Percentiles rank a stretch among this genome's conserved stretches.
phyloP scores from a whole-genome alignment of 1,140 invertebrate species.

The Agrypnia vestita region DNA sequence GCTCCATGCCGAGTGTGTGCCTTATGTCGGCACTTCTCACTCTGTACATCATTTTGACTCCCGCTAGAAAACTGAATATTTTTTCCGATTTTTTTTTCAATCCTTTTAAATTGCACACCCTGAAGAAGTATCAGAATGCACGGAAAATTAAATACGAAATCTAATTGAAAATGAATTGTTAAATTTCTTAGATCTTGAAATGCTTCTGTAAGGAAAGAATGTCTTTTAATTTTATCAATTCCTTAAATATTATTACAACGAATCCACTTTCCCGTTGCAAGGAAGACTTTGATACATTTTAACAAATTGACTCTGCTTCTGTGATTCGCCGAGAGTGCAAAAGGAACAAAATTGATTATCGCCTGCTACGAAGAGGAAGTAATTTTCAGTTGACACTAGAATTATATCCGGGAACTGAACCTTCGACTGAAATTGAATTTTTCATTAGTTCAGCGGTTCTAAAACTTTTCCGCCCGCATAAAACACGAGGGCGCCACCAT shows the following conservation, averaged over 20 bases:
- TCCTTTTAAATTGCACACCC: too few species aligned
- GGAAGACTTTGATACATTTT: not conserved
- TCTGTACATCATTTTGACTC: too few species aligned
- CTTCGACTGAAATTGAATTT: constrained; percentile 36
- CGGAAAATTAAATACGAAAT: too few species aligned
- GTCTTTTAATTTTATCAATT: not conserved
- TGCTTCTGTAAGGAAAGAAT: too few species aligned
- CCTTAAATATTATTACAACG: not conserved
- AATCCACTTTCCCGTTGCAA: not conserved
- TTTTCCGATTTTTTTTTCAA: too few species aligned
- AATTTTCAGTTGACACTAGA: constrained; percentile 40
- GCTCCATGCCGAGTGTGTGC: too few species aligned
- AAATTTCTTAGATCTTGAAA: not conserved
- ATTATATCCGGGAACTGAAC: constrained; percentile 37
- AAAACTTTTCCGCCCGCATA: too few species aligned
- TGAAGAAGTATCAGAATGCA: too few species aligned
- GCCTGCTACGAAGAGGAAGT: constrained; percentile 10
- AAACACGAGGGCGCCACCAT: not conserved
- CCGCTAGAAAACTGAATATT: too few species aligned
- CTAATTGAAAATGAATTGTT: not conserved
- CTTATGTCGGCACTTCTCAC: too few species aligned
- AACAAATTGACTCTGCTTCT: not conserved
- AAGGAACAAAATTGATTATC: not conserved
- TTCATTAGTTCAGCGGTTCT: constrained; percentile 38
- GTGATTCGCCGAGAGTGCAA: not conserved